Base-by-base conservation (phyloP, 2,797 vertebrate species). In the Furcifer pardalis region DNA sequence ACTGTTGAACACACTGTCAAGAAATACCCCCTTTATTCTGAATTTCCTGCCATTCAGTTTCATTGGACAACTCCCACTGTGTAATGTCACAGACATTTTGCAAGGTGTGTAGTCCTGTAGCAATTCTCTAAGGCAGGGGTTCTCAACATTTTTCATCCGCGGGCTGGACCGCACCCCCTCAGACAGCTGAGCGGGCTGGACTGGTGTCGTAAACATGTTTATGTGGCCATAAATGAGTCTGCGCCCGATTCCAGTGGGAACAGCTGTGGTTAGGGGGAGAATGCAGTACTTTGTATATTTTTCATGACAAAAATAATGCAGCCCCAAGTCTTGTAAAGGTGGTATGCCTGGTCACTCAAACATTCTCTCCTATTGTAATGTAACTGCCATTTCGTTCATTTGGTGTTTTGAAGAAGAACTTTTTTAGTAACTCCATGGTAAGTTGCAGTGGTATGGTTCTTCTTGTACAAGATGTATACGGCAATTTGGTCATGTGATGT, bases 331-430 rank as follows among this genome's bases (percentile, higher is more conserved):
- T 63, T 44, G 77, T 2, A 3, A 30, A 42, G 35, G 65, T 62
- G 77, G 77, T 0, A 49, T 27, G 71, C 7, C 10, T 59, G 42
- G 42, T 27, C 30, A 35, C 25, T 87, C 5, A 80, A 60, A 77
- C 2, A 5, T 83, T 89, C 46, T 86, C 1, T 82, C 59, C 27
- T 0, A 83, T 25, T 15, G 25, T 23, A 79, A 37, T 44, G n/a
- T n/a, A 59, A 42, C n/a, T 71, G 82, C 44, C 7, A n/a, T n/a
- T 30, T 44, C 69, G 30, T 74, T 89, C 59, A 46, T 86, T 42
- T 81, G 46, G 44, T 78, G 12, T 83, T 85, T 88, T 88, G 81
- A 52, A 77, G 35, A 77, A 66, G 63, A 78, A n/a, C 2, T 66
- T 71, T 62, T 82, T n/a, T 52, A 12, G 71, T 84, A 15, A 74